Percentiles rank a stretch among this genome's conserved stretches.
Conservation (phyloP, 2,888 invertebrate genomes). For the Andrena praecox region DNA sequence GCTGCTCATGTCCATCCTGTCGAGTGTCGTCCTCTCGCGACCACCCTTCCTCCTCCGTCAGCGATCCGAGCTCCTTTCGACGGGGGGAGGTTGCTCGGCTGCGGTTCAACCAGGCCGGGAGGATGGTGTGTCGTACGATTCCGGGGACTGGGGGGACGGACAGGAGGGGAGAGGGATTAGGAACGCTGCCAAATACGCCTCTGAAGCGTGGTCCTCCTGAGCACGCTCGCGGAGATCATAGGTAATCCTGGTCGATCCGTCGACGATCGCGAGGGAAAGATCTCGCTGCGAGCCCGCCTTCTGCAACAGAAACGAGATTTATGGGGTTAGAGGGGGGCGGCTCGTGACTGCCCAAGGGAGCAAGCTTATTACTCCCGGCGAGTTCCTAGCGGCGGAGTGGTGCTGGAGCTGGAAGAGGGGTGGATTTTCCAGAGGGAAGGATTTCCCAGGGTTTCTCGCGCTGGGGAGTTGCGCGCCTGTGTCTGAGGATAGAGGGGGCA, state of each 20-base stretch:
- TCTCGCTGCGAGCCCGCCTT: constrained; percentile 52
- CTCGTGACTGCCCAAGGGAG: background rate
- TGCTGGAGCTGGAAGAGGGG: background rate
- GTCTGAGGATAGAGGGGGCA: background rate
- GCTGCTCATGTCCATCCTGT: constrained; percentile 85
- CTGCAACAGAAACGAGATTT: constrained; percentile 55
- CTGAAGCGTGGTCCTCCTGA: constrained; percentile 70
- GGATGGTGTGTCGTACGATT: background rate
- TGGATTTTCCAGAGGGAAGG: too few relatives aligned
- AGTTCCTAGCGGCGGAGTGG: background rate
- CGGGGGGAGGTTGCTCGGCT: constrained; percentile 24
- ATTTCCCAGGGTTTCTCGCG: background rate
- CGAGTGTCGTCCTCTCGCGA: constrained; percentile 73
- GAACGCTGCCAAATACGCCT: constrained; percentile 67
- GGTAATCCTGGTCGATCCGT: constrained; percentile 57
- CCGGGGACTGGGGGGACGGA: constrained; percentile 9
- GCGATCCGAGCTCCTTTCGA: constrained; percentile 18
- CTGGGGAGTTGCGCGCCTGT: background rate
- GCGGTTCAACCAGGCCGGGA: constrained; percentile 29
- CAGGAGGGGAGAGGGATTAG: constrained; percentile 61
- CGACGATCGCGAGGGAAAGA: constrained; percentile 44
- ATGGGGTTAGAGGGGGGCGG: background rate
- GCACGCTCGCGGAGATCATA: constrained; percentile 69
- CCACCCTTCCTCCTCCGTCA: constrained; percentile 57
- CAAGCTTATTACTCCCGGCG: background rate